A percentile compares a stretch with the other conserved stretches of the same genome.
phyloP scores from a whole-genome alignment of 2,888 invertebrate species.

The Synanthedon tipuliformis region DNA sequence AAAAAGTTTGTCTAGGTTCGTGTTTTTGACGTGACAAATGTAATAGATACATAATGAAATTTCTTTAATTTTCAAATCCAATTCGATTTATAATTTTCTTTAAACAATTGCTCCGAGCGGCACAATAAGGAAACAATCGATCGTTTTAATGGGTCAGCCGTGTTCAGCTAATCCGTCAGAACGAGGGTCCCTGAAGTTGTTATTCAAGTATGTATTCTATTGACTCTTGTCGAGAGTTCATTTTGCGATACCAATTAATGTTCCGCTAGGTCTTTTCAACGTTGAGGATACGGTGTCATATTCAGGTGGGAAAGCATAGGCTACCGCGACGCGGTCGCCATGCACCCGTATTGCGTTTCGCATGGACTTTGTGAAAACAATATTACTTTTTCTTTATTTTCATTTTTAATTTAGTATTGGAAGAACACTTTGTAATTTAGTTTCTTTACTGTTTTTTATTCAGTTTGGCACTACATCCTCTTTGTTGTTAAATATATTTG shows the following conservation, averaged over 20 bases:
- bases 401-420: no score
- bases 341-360: constrained; percentile 58
- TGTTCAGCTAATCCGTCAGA: constrained; percentile 59
- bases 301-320: constrained; percentile 68
- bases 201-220: constrained; percentile 37
- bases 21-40: constrained; percentile 14
- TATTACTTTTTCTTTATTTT: constrained; percentile 12
- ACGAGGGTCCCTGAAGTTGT: constrained; percentile 33
- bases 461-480: no score
- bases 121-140: constrained; percentile 69
- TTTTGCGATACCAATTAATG: constrained; percentile 23
- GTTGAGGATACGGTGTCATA: constrained; percentile 47
- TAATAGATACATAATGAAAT: no score
- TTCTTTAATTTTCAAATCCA: background rate
- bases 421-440: no score
- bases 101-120: constrained; percentile 24
- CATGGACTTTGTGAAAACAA: constrained; percentile 51
- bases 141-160: constrained; percentile 68
- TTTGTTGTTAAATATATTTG: no score
- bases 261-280: constrained; percentile 37
- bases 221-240: constrained; percentile 25
- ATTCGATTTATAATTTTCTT: constrained; percentile 32
- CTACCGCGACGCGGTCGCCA: constrained; percentile 64
- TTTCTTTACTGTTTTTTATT: no score
- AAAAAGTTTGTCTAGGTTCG: no score